phyloP scores from a whole-genome alignment of 2,888 invertebrate species.

The Seira musarum region DNA sequence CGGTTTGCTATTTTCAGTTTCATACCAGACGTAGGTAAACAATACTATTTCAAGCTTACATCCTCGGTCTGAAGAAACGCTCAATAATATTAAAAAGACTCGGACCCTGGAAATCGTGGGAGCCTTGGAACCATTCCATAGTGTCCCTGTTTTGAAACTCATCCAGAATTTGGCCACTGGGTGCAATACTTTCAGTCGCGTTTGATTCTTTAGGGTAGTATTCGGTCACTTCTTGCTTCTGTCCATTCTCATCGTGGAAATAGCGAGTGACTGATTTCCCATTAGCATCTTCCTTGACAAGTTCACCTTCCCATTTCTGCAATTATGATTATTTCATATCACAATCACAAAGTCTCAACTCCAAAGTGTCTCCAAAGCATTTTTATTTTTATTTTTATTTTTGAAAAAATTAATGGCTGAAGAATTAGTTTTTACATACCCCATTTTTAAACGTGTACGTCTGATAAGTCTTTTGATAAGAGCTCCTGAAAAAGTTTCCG shows the following conservation, averaged over 20 bases:
- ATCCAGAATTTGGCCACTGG: not conserved
- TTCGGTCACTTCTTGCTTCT: constrained; percentile 30
- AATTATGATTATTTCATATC: constrained; percentile 6
- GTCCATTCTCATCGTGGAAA: constrained; percentile 21
- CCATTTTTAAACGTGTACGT: constrained; percentile 42
- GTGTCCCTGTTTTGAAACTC: not conserved
- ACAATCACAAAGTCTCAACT: not conserved
- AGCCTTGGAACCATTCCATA: not conserved
- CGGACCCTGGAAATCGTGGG: not conserved
- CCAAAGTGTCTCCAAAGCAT: not conserved
- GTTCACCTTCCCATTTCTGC: constrained; percentile 44
- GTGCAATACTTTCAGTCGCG: not conserved
- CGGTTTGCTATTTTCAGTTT: too few species aligned
- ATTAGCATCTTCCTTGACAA: constrained; percentile 29
- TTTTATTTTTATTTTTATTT: not conserved
- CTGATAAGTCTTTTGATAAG: constrained; percentile 29
- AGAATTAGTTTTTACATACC: constrained; percentile 4
- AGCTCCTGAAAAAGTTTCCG: not conserved
- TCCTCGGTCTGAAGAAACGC: constrained; percentile 34
- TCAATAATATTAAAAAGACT: constrained; percentile 30
- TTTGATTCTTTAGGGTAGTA: constrained; percentile 28
- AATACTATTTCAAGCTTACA: constrained; percentile 28
- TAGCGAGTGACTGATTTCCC: constrained; percentile 34
- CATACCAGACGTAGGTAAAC: too few species aligned
- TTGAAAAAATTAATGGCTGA: too few species aligned